Evolutionary conservation across 2,888 invertebrate genomes (phyloP), one percentile per base, ranked within the genome.

Genomic region (Pachliopta kotzebuea): DNA sequence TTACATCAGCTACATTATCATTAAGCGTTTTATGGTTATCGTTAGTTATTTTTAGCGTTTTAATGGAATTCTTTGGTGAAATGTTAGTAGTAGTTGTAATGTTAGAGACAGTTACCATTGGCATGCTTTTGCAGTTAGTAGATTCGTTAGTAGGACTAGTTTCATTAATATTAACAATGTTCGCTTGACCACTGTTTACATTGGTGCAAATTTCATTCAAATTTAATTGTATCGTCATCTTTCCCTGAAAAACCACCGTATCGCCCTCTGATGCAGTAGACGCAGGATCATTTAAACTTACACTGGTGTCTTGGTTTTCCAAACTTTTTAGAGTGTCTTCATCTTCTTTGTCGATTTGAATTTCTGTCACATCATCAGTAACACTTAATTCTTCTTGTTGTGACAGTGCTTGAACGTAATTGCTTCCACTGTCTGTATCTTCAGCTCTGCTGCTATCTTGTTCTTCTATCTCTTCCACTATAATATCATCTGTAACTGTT

Each of bases 41-140:
- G 66, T 70, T 80, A 73, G 75, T 75, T 74, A 75, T 67, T 75
- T 84, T 88, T 85, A 87, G 87, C 85, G 84, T 76, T 84, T 88
- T 88, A 83, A 88, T 85, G 85, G 90, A 88, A 84, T 83, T 87
- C 78, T 90, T 90, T 74, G 90, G 88, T 82, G 91, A 90, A 74
- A 89, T 88, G 81, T 90, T 91, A 90, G 91, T 88, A 78, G 88
- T 92, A 76, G 92, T 92, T 76, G 87, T 90, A 77, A 92, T 92
- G 80, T 92, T 91, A 86, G 92, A 92, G 77, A 92, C 92, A 85
- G 90, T 92, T 91, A 92, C 91, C 92, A 88, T 89, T 78, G 92
- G 86, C 88, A 90, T 91, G 89, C 88, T 85, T 77, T 86, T 87
- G 83, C 76, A 80, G 82, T 86, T 90, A 88, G 85, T 78, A 73